Evolutionary conservation across 2,113 vertebrate species (phyloP), one percentile per base, ranked within the genome.

Genomic region (Cottus gobio): DNA sequence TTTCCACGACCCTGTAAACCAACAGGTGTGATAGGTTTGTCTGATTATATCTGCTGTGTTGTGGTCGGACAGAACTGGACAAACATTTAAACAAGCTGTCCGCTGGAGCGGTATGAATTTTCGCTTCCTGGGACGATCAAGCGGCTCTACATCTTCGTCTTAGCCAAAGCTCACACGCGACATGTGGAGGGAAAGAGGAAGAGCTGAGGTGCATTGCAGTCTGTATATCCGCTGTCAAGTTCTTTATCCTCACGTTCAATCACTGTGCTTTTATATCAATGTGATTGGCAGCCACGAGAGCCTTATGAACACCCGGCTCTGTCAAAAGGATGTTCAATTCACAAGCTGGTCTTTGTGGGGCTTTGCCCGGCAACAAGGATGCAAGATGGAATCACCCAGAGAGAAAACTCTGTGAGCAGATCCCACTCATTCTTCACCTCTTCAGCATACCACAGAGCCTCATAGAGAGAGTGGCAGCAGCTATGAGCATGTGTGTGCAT

Each of bases 271-370:
- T 90, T 79, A 80, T 63, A 72, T 83, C 50, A n/a, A 71, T 68
- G 60, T 91, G 91, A 92, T 87, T 89, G 90, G 81, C 90, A 89
- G 91, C 75, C 85, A 73, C 75, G n/a, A 24, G 75, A 90, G 87
- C 83, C 71, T 79, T 73, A 65, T 30, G 61, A 83, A 90, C 80
- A 83, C 56, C 72, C 4, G 1, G 66, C 86, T 86, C 83, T 81
- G 83, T 89, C 85, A 87, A 69, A 87, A 78, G 72, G 88, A 92
- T 89, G 85, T 84, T 76, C 70, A 65, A 82, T 85, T 84, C 85
- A 85, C 80, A 86, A 82, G 66, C 75, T 52, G 65, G 80, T 82
- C 71, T 91, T 90, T 85, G 83, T 77, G 64, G n/a, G 77, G 74
- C 86, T 92, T 93, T 87, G 65, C 86, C 75, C 54, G 22, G 86